phyloP scores from a whole-genome alignment of 1,140 invertebrate genomes.

The Ganaspis sp. region DNA sequence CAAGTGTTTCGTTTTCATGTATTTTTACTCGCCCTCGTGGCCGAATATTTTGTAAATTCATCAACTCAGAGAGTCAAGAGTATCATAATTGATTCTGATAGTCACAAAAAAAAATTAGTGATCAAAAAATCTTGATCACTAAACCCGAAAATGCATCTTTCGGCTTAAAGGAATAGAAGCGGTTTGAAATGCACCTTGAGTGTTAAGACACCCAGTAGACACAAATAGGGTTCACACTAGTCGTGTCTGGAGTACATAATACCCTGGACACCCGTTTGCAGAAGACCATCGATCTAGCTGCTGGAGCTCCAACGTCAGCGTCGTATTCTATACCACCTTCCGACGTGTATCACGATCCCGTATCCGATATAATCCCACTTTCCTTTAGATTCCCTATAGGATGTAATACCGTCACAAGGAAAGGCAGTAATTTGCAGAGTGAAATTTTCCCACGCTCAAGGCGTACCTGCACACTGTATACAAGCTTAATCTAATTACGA shows the following conservation, averaged over 20 bases:
- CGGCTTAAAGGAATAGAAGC: too few relatives aligned
- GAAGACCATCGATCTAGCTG: constrained; percentile 52
- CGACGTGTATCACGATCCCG: constrained; percentile 53
- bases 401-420: constrained; percentile 52
- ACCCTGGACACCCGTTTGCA: constrained; percentile 51
- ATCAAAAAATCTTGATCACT: too few relatives aligned
- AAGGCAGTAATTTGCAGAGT: constrained; percentile 54
- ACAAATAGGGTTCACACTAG: neutral
- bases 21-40: too few relatives aligned
- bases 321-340: constrained; percentile 41
- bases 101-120: too few relatives aligned
- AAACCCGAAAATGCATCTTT: too few relatives aligned
- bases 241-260: constrained; percentile 37
- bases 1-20: too few relatives aligned
- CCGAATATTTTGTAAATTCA: too few relatives aligned
- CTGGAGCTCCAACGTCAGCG: constrained; percentile 39
- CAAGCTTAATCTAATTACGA: constrained; percentile 55
- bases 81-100: too few relatives aligned
- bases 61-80: too few relatives aligned
- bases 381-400: constrained; percentile 51
- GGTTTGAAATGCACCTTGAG: too few relatives aligned
- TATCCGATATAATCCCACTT: constrained; percentile 51
- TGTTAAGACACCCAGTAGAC: too few relatives aligned
- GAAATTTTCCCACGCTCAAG: constrained; percentile 57
- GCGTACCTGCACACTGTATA: constrained; percentile 31